Base-by-base conservation (phyloP, 2,113 vertebrate species). In the Sterrhoptilus dennistouni region DNA sequence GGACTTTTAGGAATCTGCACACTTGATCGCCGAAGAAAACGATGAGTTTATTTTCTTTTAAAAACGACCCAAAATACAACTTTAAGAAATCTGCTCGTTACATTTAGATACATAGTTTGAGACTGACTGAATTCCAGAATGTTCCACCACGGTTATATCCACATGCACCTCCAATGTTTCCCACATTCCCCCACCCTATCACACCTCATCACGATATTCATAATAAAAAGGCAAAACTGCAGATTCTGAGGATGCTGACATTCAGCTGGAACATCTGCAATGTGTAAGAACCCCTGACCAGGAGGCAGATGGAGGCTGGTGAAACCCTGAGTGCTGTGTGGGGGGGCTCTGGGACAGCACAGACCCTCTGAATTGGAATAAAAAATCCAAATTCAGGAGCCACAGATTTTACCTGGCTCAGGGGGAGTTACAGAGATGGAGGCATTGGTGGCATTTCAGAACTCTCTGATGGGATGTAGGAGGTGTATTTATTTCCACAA, bases 11-110 rank as follows among this genome's bases (percentile, higher is more conserved):
- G 75, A 92, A 81, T 54, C 28, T 23, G 29, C 71, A 76, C 71
- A 89, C 69, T 21, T 14, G 12, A 4, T 23, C 35, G 85, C 87
- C 93, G 74, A 47, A 94, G 85, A 95, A 95, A 96, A 91, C 23
- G 6, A 84, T 0, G 44, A 4, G 8, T 95, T 97, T 96, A 93
- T 95, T 95, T 96, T 21, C 68, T 79, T 72, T 81, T 47, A 53
- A 91, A 96, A 95, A 90, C 0, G 27, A 86, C 81, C 72, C 12
- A 1, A 87, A 92, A 42, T 42, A 95, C 95, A 97, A 23, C 90
- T 69, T 40, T 4, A 86, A 80, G 85, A 81, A 90, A 83, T 27
- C 66, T 68, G 86, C 33, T 81, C 13, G 0, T 76, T 72, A 78
- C 91, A 91, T 61, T 77, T 27, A 28, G 70, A 33, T 53, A 93